Conservation (phyloP, 2,113 vertebrate genomes). For the Kryptolebias marmoratus region DNA sequence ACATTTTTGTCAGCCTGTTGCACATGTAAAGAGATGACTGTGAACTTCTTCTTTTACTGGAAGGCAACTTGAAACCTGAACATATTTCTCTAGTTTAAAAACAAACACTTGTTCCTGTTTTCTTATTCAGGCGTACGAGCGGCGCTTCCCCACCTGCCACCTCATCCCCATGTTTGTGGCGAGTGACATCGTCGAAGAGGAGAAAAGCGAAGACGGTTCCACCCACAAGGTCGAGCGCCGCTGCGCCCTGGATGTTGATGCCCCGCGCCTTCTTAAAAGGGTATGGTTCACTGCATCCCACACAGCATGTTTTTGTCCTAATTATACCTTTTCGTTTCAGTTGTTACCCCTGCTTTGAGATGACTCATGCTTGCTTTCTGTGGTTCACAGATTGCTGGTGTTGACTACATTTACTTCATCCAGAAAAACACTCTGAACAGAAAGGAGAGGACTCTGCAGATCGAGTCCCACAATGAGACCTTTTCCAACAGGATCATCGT, state of each 20-base stretch:
- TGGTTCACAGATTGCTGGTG: conserved; percentile 88
- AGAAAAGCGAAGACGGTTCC: conserved; percentile 86
- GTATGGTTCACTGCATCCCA: conserved; percentile 62
- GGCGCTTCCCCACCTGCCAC: conserved; percentile 93
- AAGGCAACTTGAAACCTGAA: conserved; percentile 6
- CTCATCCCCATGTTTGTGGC: conserved; percentile 97
- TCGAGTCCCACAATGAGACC: conserved; percentile 95
- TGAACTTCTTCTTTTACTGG: neutral
- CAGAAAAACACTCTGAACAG: conserved; percentile 94
- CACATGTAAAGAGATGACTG: neutral
- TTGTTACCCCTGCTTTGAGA: neutral
- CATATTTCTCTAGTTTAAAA: neutral
- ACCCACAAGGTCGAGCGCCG: conserved; percentile 86
- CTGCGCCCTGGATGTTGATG: conserved; percentile 96
- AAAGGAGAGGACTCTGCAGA: conserved; percentile 91
- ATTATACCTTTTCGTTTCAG: neutral
- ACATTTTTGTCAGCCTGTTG: neutral
- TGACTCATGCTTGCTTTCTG: conserved; percentile 1
- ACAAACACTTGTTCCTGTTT: neutral
- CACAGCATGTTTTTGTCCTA: neutral
- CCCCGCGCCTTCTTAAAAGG: conserved; percentile 92
- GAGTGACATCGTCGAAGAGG: conserved; percentile 88
- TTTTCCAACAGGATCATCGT: conserved; percentile 95
- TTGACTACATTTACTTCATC: conserved; percentile 95
- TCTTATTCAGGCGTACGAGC: conserved; percentile 88